Conservation (phyloP, 1,140 invertebrate species). For the Diuraphis noxia region DNA sequence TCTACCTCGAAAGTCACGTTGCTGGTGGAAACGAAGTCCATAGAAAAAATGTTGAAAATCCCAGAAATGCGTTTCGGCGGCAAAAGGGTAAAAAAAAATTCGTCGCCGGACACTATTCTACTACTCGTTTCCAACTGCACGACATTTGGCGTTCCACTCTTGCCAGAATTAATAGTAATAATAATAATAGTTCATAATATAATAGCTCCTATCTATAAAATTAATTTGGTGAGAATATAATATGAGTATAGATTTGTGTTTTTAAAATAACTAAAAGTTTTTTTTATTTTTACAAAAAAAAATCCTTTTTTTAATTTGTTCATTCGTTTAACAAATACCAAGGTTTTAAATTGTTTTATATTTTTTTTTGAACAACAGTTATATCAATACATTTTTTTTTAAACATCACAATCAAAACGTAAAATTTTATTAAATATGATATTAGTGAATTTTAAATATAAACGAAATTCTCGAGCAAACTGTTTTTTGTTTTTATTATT, state of each 20-base stretch:
- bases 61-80: neutral
- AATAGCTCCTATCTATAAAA: no score
- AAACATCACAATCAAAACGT: neutral
- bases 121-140: neutral
- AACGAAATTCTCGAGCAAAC: neutral
- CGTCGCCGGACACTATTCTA: neutral
- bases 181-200: no score
- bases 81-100: neutral
- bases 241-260: no score
- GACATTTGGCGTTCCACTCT: neutral
- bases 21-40: neutral
- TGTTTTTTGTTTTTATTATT: neutral
- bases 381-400: neutral
- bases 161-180: no score
- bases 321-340: no score
- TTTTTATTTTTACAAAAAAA: no score
- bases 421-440: neutral
- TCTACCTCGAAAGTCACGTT: neutral
- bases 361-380: no score
- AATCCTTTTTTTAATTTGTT: no score
- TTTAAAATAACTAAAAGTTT: no score
- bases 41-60: neutral
- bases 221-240: no score
- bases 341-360: no score
- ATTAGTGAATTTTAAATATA: neutral